Percentiles rank a stretch among this genome's conserved stretches.
Conservation (phyloP, 2,888 invertebrate genomes). For the Epirrhoe tristata region DNA sequence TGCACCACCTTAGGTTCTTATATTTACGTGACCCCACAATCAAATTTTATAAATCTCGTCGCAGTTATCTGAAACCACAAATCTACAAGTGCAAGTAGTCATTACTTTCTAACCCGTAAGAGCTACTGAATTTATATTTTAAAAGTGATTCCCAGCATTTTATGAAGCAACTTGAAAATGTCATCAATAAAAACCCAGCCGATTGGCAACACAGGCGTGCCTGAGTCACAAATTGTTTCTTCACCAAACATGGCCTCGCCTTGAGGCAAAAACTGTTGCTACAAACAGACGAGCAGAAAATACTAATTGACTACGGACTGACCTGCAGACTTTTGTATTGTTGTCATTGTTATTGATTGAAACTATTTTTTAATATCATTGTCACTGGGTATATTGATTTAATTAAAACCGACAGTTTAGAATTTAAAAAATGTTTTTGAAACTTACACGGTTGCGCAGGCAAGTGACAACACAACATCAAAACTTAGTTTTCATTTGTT, state of each 20-base stretch:
- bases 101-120: background rate
- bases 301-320: slow-evolving; percentile 44
- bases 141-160: slow-evolving; percentile 6
- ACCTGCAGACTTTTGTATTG: slow-evolving; percentile 13
- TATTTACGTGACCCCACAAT: too few species aligned
- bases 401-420: too few species aligned
- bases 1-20: too few species aligned
- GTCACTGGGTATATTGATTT: background rate
- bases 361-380: background rate
- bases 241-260: slow-evolving; percentile 52
- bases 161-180: slow-evolving; percentile 18
- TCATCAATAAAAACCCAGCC: slow-evolving; percentile 26
- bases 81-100: too few species aligned
- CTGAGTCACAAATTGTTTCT: slow-evolving; percentile 48
- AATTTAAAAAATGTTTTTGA: too few species aligned
- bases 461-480: background rate
- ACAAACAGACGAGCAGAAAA: slow-evolving; percentile 45
- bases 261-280: slow-evolving; percentile 51
- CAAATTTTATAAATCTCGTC: too few species aligned
- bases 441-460: too few species aligned
- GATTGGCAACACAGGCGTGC: slow-evolving; percentile 27
- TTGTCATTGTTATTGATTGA: background rate
- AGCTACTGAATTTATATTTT: slow-evolving; percentile 4
- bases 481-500: background rate
- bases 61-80: too few species aligned